Base-by-base conservation (phyloP, 2,797 vertebrate genomes). In the Sebastolobus altivelis region DNA sequence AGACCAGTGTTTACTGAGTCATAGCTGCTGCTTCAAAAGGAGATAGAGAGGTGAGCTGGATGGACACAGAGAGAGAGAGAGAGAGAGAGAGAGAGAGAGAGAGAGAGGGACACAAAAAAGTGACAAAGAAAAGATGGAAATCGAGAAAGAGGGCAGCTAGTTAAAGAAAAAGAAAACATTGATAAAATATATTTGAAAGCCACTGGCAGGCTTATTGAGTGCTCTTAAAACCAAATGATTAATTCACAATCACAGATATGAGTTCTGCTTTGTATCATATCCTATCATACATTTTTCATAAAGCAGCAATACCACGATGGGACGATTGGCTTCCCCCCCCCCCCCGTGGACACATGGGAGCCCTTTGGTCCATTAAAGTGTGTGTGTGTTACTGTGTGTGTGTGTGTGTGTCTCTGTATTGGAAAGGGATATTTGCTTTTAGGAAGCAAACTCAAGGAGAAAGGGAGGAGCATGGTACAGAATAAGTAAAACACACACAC, bases 271-370 rank as follows among this genome's bases (percentile, higher is more conserved):
- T 89, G 89, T 92, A 93, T 96, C 91, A 90, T 89, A 92, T 95
- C 93, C 85, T 67, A 75, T 84, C 93, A 95, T 96, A 80, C 86
- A 96, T 95, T 92, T 96, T 96, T 96, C 92, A 96, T 95, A 87
- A 73, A 65, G 80, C 56, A 82, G 84, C 79, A 90, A 90, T 85
- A 87, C 75, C 74, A 81, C 22, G 13, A 81, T 27, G 75, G 85
- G 80, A 85, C 73, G 49, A 87, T 81, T 82, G 85, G 80, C 87
- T 79, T 82, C 74, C 80, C 25, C 25, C 74, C 80, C 29, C 58
- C 16, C 13, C 61, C 65, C 13, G 12, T 56, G 88, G 88, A 90
- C 88, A 87, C 85, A 77, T 73, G 77, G 88, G 79, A 88, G 81
- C 89, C 85, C 85, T 88, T 88, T 79, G 82, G 88, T 90, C 92